A percentile compares a stretch with the other conserved stretches of the same genome.
Evolutionary conservation across 2,113 vertebrate species (phyloP).

Genomic region (Entosphenus tridentatus): DNA sequence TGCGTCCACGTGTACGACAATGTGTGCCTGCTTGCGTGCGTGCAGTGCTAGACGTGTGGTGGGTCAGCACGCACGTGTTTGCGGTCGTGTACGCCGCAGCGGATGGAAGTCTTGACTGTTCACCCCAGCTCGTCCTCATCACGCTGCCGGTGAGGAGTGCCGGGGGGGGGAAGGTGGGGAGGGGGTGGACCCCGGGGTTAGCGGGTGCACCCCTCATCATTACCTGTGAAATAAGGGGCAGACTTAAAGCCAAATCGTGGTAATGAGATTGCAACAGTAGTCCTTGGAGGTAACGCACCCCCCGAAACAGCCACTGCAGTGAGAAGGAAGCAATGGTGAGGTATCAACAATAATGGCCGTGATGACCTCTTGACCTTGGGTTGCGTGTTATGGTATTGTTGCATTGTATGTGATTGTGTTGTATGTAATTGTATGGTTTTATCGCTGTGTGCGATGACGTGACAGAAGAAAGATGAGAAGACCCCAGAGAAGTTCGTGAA

Average conservation of each 20-base stretch:
- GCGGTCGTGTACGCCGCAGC: conserved; percentile 55
- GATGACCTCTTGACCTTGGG: not conserved
- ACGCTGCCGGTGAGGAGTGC: conserved; percentile 36
- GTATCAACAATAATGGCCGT: not conserved
- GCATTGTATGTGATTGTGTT: not conserved
- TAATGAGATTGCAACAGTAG: too few relatives aligned
- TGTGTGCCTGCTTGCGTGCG: not conserved
- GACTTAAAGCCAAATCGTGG: too few relatives aligned
- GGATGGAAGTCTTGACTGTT: conserved; percentile 52
- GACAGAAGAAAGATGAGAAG: conserved; percentile 75
- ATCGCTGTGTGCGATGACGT: too few relatives aligned
- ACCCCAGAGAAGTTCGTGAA: conserved; percentile 53
- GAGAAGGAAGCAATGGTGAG: not conserved
- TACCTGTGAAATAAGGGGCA: too few relatives aligned
- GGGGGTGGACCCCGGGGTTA: too few relatives aligned
- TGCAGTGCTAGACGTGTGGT: conserved; percentile 73
- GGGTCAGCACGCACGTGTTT: conserved; percentile 72
- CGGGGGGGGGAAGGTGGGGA: too few relatives aligned
- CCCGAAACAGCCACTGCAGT: not conserved
- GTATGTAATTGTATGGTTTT: too few relatives aligned
- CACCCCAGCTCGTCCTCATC: conserved; percentile 67
- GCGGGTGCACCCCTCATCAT: too few relatives aligned
- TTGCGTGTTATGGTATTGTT: not conserved
- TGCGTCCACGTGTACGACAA: too few relatives aligned
- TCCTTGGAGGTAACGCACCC: too few relatives aligned